phyloP scores from a whole-genome alignment of 1,140 invertebrate genomes.

The Mizuhopecten yessoensis region DNA sequence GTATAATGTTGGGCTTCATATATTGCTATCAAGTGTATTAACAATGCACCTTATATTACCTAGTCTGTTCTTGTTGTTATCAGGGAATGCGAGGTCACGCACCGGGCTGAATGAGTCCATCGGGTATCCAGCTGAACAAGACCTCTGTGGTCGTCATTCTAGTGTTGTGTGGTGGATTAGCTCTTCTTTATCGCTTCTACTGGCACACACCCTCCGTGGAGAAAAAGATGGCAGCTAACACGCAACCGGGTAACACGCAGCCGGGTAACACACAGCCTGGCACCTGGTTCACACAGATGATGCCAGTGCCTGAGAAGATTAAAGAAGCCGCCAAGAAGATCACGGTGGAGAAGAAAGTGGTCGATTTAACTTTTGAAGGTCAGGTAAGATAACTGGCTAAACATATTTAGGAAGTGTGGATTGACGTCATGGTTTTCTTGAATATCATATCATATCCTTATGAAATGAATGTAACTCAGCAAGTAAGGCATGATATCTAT shows the following conservation, averaged over 20 bases:
- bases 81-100: not conserved
- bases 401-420: too few relatives aligned
- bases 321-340: conserved; percentile 29
- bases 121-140: conserved; percentile 55
- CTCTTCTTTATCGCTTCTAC: conserved; percentile 29
- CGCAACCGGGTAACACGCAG: too few relatives aligned
- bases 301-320: not conserved
- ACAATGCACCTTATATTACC: too few relatives aligned
- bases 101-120: conserved; percentile 44
- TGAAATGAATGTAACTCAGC: too few relatives aligned
- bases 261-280: too few relatives aligned
- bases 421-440: too few relatives aligned
- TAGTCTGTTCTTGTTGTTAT: not conserved
- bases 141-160: conserved; percentile 41
- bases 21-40: too few relatives aligned
- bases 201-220: not conserved
- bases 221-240: not conserved
- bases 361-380: conserved; percentile 88
- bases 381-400: not conserved
- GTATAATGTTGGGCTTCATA: too few relatives aligned
- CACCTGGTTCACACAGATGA: not conserved
- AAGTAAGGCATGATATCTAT: too few relatives aligned
- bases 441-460: too few relatives aligned
- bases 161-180: not conserved
- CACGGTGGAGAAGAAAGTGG: not conserved